Base-by-base conservation (phyloP, 2,888 invertebrate genomes). In the Elegia similella region DNA sequence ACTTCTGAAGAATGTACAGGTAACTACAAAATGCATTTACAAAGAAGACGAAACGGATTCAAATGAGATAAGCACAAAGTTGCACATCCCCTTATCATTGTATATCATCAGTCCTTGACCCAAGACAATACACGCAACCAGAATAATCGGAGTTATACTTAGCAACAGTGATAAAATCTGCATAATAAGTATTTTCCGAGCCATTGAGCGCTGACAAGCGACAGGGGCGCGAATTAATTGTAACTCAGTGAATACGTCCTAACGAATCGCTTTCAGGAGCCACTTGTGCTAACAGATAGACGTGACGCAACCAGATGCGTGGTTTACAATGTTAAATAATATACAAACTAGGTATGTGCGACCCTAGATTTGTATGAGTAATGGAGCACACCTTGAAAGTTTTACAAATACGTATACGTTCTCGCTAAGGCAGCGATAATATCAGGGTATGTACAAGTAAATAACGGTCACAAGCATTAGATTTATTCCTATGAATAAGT, bases 191-290 rank as follows among this genome's bases (percentile, higher is more conserved):
- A 69, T 58, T 71, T 78, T 79, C 75, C 76, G 58, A 67, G 59
- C 67, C 72, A 70, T 62, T 72, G 75, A 65, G 44, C 69, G 65
- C 52, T 13, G 58, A 55, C 62, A 61, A 67, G 67, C 66, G 72
- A 72, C 73, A 72, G 63, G 65, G 67, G 61, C 54, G 58, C 53
- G 23, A 58, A 70, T 79, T 77, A 79, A 70, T 75, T 63, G 59
- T 73, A 62, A 59, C 54, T 63, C 79, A 78, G 48, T 84, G 81
- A 83, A 79, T 78, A 67, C 63, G 59, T 57, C 59, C 56, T 80
- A 79, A 84, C 64, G 73, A 78, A 66, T 55, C 57, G 48, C 54
- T 53, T 58, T 64, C 58, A 60, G 15, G 6, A 6, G 8, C 12
- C 59, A 56, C 43, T 58, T 60, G 58, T 7, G 30, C 55, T 54